Evolutionary conservation across 2,888 invertebrate genomes (phyloP).

Genomic region (Andricus curvator): DNA sequence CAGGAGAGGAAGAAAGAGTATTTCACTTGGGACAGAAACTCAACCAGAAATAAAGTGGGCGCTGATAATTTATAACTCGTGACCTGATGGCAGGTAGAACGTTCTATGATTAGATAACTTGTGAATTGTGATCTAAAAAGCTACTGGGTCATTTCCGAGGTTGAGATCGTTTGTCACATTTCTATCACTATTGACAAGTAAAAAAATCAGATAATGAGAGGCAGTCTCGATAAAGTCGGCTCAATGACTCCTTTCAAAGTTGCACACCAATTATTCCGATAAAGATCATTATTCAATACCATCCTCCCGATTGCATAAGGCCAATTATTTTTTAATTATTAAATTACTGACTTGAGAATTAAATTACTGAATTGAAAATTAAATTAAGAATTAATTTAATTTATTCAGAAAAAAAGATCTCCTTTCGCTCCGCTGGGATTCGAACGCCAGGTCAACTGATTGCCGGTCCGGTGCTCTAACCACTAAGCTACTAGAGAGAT

Average conservation of each 20-base stretch:
- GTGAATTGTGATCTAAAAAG: background rate
- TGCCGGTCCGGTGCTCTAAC: no score
- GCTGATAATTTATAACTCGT: background rate
- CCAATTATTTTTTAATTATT: background rate
- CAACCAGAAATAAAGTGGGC: background rate
- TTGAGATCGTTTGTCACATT: background rate
- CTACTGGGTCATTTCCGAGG: background rate
- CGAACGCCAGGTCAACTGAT: no score
- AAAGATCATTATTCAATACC: background rate
- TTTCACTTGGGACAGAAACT: background rate
- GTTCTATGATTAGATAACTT: conserved; percentile 4
- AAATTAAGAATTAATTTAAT: no score
- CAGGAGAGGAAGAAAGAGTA: background rate
- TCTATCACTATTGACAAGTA: background rate
- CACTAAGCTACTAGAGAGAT: no score
- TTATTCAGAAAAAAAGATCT: no score
- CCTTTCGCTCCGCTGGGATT: no score
- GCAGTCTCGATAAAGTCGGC: background rate
- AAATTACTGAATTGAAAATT: no score
- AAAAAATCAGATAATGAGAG: background rate
- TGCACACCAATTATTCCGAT: background rate
- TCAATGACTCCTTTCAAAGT: background rate
- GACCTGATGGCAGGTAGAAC: conserved; percentile 6
- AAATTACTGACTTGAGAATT: background rate
- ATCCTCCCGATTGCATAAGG: background rate